Evolutionary conservation across 2,797 vertebrate species (phyloP).

Genomic region (Pyrocephalus nanus): DNA sequence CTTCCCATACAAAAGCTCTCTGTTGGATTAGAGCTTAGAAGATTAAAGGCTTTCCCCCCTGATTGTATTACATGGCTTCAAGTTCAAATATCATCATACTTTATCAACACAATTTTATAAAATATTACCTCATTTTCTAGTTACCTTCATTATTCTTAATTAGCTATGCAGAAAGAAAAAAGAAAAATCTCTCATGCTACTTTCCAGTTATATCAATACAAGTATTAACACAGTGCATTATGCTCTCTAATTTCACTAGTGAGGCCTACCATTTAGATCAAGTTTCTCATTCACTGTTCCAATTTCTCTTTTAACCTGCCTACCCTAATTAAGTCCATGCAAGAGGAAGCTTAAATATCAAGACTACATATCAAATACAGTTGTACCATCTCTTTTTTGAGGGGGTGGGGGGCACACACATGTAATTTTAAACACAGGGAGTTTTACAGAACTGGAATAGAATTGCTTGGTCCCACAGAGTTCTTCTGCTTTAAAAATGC

Average conservation of each 20-base stretch:
- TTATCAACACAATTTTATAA: constrained; percentile 61
- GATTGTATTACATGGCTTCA: constrained; percentile 71
- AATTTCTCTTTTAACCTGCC: constrained; percentile 57
- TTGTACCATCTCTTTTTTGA: neutral
- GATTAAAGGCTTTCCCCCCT: constrained; percentile 21
- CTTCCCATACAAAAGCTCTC: neutral
- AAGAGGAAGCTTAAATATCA: constrained; percentile 57
- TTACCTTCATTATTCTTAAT: constrained; percentile 71
- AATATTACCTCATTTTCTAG: constrained; percentile 68
- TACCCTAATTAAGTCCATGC: constrained; percentile 58
- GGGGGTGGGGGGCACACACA: neutral
- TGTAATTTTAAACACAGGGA: constrained; percentile 28
- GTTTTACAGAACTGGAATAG: constrained; percentile 66
- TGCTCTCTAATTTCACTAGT: constrained; percentile 63
- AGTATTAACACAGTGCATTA: constrained; percentile 73
- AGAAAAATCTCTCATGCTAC: constrained; percentile 68
- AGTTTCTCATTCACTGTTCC: constrained; percentile 49
- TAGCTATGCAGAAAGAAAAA: constrained; percentile 70
- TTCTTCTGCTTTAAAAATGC: constrained; percentile 58
- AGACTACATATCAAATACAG: constrained; percentile 37
- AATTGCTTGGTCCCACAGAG: constrained; percentile 76
- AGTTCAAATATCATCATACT: constrained; percentile 64
- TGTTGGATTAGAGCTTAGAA: constrained; percentile 5
- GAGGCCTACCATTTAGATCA: constrained; percentile 66
- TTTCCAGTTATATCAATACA: constrained; percentile 76